Evolutionary conservation across 2,888 invertebrate species (phyloP).

Genomic region (Sphaerolaimus hirsutus): DNA sequence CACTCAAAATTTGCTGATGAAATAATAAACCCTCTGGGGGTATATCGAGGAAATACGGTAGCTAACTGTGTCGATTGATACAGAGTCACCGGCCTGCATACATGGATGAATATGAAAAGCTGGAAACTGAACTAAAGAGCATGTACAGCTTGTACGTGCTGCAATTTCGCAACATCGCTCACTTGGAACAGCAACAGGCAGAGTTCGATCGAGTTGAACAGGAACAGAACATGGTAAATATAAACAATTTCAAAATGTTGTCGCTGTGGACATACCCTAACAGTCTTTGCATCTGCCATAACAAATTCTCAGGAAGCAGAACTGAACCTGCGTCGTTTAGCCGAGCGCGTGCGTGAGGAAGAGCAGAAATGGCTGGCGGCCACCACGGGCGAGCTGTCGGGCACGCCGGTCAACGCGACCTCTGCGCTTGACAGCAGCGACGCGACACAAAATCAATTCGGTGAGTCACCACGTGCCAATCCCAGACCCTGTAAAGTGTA

Average conservation of each 20-base stretch:
- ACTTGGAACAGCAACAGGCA: constrained; percentile 59
- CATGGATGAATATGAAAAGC: constrained; percentile 70
- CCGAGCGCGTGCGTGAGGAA: constrained; percentile 36
- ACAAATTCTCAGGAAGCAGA: constrained; percentile 28
- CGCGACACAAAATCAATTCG: no score
- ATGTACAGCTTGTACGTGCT: constrained; percentile 66
- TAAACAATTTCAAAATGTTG: background rate
- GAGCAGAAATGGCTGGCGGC: constrained; percentile 35
- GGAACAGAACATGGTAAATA: constrained; percentile 43
- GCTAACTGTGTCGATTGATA: constrained; percentile 2
- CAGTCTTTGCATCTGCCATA: no score
- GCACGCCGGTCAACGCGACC: constrained; percentile 27
- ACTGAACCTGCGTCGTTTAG: constrained; percentile 34
- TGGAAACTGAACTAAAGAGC: constrained; percentile 56
- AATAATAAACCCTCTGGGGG: no score
- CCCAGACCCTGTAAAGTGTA: no score
- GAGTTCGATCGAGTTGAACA: constrained; percentile 52
- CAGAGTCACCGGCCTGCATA: constrained; percentile 50
- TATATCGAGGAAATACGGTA: no score
- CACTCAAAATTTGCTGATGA: no score
- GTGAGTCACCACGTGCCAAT: no score
- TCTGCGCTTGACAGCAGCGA: no score
- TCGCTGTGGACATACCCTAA: no score
- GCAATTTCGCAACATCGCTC: constrained; percentile 61
- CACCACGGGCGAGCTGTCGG: background rate